Conservation (phyloP, 1,140 invertebrate species). For the Pteromalus puparum region DNA sequence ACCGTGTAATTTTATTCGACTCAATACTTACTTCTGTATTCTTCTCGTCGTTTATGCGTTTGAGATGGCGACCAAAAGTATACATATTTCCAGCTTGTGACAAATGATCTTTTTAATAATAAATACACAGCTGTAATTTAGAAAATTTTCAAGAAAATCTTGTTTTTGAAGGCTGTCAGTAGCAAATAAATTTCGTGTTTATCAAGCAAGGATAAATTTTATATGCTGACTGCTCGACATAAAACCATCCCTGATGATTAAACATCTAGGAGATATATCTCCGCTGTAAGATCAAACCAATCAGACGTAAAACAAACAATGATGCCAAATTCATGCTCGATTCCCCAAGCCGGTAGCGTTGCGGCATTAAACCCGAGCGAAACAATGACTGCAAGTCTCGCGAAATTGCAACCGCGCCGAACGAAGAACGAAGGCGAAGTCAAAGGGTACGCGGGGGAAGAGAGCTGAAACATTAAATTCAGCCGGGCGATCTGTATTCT, state of each 20-base stretch:
- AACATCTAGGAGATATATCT: no score
- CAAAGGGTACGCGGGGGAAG: background rate
- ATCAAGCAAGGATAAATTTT: no score
- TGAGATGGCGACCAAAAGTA: background rate
- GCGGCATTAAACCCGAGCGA: background rate
- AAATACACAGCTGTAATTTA: no score
- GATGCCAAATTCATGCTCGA: no score
- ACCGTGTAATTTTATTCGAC: slow-evolving; percentile 36
- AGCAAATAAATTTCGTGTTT: no score
- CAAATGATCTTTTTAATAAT: background rate
- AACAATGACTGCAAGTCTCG: background rate
- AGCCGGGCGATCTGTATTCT: slow-evolving; percentile 33
- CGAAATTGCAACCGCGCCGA: background rate
- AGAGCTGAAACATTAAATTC: slow-evolving; percentile 34
- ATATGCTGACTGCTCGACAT: no score
- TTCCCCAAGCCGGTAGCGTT: no score
- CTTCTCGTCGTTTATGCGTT: background rate
- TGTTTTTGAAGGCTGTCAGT: no score
- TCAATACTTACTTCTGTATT: background rate
- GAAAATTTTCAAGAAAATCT: no score
- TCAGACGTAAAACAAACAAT: no score
- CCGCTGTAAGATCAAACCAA: no score
- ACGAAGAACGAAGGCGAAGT: background rate
- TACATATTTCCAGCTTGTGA: background rate
- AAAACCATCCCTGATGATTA: no score